Evolutionary conservation across 2,797 vertebrate species (phyloP), one percentile per base, ranked within the genome.

Genomic region (Hemitrygon akajei): DNA sequence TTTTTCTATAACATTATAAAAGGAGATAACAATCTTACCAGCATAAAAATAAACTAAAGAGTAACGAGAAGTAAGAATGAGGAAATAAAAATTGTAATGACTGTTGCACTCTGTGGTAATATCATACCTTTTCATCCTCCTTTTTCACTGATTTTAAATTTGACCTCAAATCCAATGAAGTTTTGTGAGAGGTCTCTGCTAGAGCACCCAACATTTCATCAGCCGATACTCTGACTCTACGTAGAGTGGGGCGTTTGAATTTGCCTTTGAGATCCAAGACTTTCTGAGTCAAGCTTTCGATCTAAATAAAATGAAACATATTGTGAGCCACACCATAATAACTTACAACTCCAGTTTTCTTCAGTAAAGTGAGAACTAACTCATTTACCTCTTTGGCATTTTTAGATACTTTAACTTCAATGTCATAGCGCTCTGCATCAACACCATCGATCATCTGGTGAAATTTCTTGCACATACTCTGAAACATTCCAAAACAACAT

Each of bases 131-230:
- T 94, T 98, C 97, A 30, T 98, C 97, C 94, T 98, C 97, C 94
- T 97, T 97, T 95, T 97, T 97, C 80, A 97, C 97, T 18, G 97
- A 97, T 95, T 98, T 98, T 4, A 98, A 96, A 95, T 97, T 97
- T 94, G 97, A 97, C 94, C 97, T 98, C 94, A 98, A 97, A 95
- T 98, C 97, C 93, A 97, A 96, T 22, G 97, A 97, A 94, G 97
- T 97, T 94, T 97, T 97, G 94, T 97, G 96, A 94, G 95, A 97
- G 18, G 95, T 73, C 0, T 97, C 97, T 93, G 97, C 95, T 87
- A 98, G 96, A 75, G 97, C 97, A 18, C 97, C 97, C 94, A 98
- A 94, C 97, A 97, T 97, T 95, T 97, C 97, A 3, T 98, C 97
- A 10, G 97, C 97, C 9, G 97, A 97, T 84, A 97, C 97, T 93